These are phyloP conservation scores for Sceloporus undulatus DNA, from an alignment of 2,113 vertebrate genomes.

Conservation along the genomic window DNA sequence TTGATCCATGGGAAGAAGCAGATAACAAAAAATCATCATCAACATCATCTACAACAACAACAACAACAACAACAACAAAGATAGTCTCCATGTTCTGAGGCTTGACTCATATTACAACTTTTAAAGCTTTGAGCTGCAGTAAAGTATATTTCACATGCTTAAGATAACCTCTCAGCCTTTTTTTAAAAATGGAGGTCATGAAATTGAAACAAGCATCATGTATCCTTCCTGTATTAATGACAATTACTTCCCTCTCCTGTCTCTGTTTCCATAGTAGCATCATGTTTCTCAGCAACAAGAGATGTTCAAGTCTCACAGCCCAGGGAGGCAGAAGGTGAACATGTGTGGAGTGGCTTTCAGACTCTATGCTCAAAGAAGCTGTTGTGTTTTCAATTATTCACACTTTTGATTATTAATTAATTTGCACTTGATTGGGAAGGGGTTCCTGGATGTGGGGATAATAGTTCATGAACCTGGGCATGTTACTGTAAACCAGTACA, in stretches of 20 bases:
- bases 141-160: slow-evolving; percentile 26
- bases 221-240: slow-evolving; percentile 22
- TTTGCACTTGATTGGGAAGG: slow-evolving; percentile 54
- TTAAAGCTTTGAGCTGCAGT: not conserved
- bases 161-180: not conserved
- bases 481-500: slow-evolving; percentile 9
- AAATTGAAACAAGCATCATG: not conserved
- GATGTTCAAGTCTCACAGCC: slow-evolving; percentile 38
- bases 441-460: slow-evolving; percentile 15
- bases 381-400: slow-evolving; percentile 79
- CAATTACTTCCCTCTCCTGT: slow-evolving; percentile 33
- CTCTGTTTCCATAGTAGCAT: slow-evolving; percentile 60
- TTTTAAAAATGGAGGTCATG: no score
- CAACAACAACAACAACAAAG: not conserved
- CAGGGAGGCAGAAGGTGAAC: slow-evolving; percentile 41
- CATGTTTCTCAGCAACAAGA: slow-evolving; percentile 60
- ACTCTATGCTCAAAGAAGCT: slow-evolving; percentile 67
- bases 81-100: not conserved
- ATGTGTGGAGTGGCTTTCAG: slow-evolving; percentile 60
- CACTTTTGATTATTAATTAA: slow-evolving; percentile 78
- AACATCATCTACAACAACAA: no score
- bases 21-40: no score
- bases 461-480: slow-evolving; percentile 29
- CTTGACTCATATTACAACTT: no score
- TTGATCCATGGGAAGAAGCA: no score